A percentile compares a stretch with the other conserved stretches of the same genome.
Evolutionary conservation across 2,797 vertebrate genomes (phyloP).

Genomic region (Eupleurogrammus muticus): DNA sequence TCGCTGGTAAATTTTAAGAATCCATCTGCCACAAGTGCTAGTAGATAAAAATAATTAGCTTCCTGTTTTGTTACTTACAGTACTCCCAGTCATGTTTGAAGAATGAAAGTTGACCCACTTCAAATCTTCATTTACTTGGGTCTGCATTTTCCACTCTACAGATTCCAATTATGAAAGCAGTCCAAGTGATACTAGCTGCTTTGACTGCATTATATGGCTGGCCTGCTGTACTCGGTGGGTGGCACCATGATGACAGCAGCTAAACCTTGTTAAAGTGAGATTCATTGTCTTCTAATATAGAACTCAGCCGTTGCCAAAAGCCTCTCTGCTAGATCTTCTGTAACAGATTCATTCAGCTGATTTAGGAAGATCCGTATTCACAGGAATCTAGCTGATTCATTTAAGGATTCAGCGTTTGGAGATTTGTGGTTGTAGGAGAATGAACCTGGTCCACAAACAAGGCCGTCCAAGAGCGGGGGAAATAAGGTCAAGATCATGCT

Average conservation of each 20-base stretch:
- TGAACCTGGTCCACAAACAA: background rate
- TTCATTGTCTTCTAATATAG: background rate
- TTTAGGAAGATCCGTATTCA: background rate
- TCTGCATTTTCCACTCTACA: slow-evolving; percentile 28
- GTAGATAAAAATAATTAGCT: slow-evolving; percentile 52
- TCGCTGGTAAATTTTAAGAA: slow-evolving; percentile 1
- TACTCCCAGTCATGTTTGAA: slow-evolving; percentile 46
- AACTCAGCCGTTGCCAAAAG: slow-evolving; percentile 6
- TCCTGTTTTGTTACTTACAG: slow-evolving; percentile 61
- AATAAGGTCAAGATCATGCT: slow-evolving; percentile 10
- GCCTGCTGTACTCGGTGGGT: background rate
- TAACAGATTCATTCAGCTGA: background rate
- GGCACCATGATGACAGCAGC: background rate
- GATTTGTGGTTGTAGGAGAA: background rate
- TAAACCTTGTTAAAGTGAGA: slow-evolving; percentile 8
- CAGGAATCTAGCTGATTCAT: background rate
- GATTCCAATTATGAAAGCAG: slow-evolving; percentile 2
- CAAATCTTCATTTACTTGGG: slow-evolving; percentile 4
- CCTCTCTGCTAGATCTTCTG: background rate
- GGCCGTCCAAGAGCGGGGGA: background rate
- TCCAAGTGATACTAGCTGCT: background rate
- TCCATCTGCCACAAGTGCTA: slow-evolving; percentile 3
- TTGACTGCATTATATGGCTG: background rate
- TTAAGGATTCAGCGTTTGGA: background rate
- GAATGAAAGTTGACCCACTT: slow-evolving; percentile 64